Percentiles rank a stretch among this genome's conserved stretches.
phyloP scores from a whole-genome alignment of 2,888 invertebrate genomes.

The Fabriciana adippe region DNA sequence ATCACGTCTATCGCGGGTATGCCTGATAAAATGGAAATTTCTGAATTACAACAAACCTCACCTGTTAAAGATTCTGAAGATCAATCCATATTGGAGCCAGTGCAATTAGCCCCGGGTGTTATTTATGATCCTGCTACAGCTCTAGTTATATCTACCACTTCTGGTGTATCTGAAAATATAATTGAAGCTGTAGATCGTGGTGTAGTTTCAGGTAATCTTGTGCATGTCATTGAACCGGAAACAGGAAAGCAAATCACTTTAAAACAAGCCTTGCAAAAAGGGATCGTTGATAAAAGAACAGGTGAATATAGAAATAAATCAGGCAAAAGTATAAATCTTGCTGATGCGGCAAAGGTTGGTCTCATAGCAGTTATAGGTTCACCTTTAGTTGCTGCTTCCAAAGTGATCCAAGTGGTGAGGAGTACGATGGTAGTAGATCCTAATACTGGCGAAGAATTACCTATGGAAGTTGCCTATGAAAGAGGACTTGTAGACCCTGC shows the following conservation, averaged over 20 bases:
- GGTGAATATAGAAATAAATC: constrained; percentile 86
- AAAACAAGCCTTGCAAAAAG: constrained; percentile 88
- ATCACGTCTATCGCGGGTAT: constrained; percentile 87
- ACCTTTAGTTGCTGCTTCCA: constrained; percentile 87
- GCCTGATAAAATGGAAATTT: constrained; percentile 88
- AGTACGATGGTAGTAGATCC: constrained; percentile 88
- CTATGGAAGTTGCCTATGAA: constrained; percentile 85
- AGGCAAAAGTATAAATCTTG: constrained; percentile 85
- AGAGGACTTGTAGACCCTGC: constrained; percentile 84
- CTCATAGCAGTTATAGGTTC: constrained; percentile 88
- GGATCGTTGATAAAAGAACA: constrained; percentile 87
- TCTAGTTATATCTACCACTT: constrained; percentile 87
- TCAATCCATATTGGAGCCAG: constrained; percentile 83
- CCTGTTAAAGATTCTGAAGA: constrained; percentile 52
- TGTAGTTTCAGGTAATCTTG: constrained; percentile 84
- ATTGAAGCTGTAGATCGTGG: constrained; percentile 90
- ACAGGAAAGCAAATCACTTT: constrained; percentile 86
- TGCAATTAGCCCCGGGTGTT: constrained; percentile 87
- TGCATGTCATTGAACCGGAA: constrained; percentile 87
- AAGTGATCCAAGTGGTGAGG: constrained; percentile 85
- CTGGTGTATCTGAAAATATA: constrained; percentile 87
- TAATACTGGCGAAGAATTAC: constrained; percentile 88
- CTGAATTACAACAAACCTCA: constrained; percentile 63
- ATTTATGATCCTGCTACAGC: constrained; percentile 91
- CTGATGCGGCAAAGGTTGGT: constrained; percentile 90